Evolutionary conservation across 2,113 vertebrate species (phyloP).

Genomic region (Phylloscopus trochilus): DNA sequence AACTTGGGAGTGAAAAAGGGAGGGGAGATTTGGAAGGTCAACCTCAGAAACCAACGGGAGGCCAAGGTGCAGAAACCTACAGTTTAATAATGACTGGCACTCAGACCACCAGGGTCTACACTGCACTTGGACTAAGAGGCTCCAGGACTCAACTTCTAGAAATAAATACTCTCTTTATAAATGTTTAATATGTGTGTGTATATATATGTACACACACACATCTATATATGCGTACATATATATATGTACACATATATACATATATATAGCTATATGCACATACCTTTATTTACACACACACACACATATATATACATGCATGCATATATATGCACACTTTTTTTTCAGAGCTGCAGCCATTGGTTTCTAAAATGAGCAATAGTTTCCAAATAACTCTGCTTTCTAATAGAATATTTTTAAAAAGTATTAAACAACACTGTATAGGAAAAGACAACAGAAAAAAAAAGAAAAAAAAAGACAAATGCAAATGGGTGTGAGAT

Average conservation of each 20-base stretch:
- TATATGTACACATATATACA: accelerated
- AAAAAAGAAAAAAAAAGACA: neutral
- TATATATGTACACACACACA: neutral
- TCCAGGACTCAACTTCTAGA: neutral
- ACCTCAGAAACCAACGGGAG: neutral
- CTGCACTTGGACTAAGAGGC: neutral
- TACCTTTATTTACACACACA: no score
- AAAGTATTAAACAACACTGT: neutral
- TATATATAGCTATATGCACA: neutral
- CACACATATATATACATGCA: no score
- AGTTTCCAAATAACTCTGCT: neutral
- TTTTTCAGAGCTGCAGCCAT: neutral
- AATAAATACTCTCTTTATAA: neutral
- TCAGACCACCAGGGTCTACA: neutral
- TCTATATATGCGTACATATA: neutral
- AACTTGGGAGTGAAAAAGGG: neutral
- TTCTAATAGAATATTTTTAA: neutral
- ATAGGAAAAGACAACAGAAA: neutral
- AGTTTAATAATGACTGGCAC: neutral
- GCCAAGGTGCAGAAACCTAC: neutral
- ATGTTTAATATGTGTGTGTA: neutral
- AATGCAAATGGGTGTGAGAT: neutral
- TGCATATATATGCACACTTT: neutral
- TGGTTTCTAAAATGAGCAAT: neutral
- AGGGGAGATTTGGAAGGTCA: neutral